Evolutionary conservation across 1,140 invertebrate species (phyloP).

Genomic region (Drosophila arawakana): DNA sequence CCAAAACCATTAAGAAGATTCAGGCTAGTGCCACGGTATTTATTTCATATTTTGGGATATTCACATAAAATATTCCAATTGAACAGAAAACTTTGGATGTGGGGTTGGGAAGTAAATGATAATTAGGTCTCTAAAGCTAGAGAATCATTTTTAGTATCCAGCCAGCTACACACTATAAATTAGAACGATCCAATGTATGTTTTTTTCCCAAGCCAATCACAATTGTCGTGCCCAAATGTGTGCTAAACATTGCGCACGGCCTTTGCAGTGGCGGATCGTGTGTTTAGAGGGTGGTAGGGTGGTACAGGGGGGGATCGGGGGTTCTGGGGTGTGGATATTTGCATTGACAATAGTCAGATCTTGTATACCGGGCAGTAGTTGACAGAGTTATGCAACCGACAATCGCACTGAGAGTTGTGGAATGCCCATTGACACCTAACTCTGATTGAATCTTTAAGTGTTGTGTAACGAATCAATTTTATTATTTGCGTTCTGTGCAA

Average conservation of each 20-base stretch:
- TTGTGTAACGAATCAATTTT: slow-evolving; percentile 47
- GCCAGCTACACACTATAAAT: slow-evolving; percentile 51
- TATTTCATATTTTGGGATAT: slow-evolving; percentile 2
- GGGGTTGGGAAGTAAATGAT: slow-evolving; percentile 29
- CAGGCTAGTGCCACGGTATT: slow-evolving; percentile 78
- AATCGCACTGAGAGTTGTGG: slow-evolving; percentile 77
- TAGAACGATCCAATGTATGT: slow-evolving; percentile 10
- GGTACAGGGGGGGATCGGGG: slow-evolving; percentile 17
- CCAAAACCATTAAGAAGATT: slow-evolving; percentile 85
- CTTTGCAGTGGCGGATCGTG: slow-evolving; percentile 59
- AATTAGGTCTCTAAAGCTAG: slow-evolving; percentile 6
- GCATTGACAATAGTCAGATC: slow-evolving; percentile 40
- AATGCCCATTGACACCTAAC: slow-evolving; percentile 83
- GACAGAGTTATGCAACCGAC: slow-evolving; percentile 83
- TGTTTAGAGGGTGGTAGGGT: neutral
- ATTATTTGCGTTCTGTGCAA: slow-evolving; percentile 69
- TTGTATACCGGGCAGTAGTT: slow-evolving; percentile 73
- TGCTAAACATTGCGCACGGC: slow-evolving; percentile 70
- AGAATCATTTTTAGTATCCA: slow-evolving; percentile 4
- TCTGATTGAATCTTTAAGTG: slow-evolving; percentile 77
- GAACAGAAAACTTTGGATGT: slow-evolving; percentile 27
- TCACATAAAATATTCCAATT: slow-evolving; percentile 23
- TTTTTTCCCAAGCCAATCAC: slow-evolving; percentile 37
- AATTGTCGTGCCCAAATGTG: slow-evolving; percentile 62
- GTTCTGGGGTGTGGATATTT: neutral